Base-by-base conservation (phyloP, 1,140 invertebrate genomes). In the Phortica variegata region DNA sequence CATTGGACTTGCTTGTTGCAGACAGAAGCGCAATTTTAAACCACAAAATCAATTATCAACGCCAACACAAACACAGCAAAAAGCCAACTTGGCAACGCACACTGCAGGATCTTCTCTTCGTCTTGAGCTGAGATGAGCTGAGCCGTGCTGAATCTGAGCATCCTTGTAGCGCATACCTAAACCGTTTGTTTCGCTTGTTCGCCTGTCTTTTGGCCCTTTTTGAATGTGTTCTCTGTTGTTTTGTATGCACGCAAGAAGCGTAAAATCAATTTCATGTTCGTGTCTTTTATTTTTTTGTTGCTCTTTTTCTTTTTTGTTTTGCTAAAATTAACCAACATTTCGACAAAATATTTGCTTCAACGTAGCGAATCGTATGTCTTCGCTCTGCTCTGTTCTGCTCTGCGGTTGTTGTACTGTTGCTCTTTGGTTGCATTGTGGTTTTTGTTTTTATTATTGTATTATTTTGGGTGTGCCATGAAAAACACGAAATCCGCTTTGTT, bases 11-110 rank as follows among this genome's bases (percentile, higher is more conserved):
- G n/a, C 37, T 18, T 16, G 37, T 43, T 21, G 41, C 44, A 36
- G 13, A 15, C 52, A 41, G 23, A 23, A 29, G 46, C 51, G 43
- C 54, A 56, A 68, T 71, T 56, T 56, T 40, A 45, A 46, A 58
- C 70, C 70, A 58, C 70, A 70, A 73, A 73, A 73, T 73, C 69
- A 73, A 73, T 73, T 73, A 72, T 73, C 54, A 73, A 73, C 66
- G 65, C 52, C 31, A 49, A 32, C 45, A 45, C 38, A 31, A 45
- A 41, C 43, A 26, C 23, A 6, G 23, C 23, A 26, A n/a, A 21
- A 39, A 23, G 33, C 38, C 26, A 32, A 20, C 10, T 39, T 19
- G 26, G 43, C 34, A n/a, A 47, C 29, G 29, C 21, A 15, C 12
- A n/a, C 37, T 32, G 21, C 23, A 48, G 37, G 20, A n/a, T n/a